Conservation (phyloP, 23 tunicate genomes). For the Ciona savignyi region DNA sequence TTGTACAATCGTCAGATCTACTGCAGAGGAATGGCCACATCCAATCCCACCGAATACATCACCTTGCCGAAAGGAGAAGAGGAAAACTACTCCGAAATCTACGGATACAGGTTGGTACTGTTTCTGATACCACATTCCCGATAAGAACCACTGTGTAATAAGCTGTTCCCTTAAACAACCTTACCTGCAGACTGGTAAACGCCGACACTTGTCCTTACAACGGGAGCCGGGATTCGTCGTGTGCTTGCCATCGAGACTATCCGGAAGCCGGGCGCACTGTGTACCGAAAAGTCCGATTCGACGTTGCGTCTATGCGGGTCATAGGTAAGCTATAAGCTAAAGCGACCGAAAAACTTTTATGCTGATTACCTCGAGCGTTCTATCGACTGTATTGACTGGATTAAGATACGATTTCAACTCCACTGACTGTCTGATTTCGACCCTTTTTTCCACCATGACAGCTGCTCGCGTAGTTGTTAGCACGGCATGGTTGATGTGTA, state of each 20-base stretch:
- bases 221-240: conserved; percentile 48
- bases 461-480: too few species aligned
- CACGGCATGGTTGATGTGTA: too few species aligned
- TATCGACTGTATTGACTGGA: too few species aligned
- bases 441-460: too few species aligned
- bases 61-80: conserved; percentile 45
- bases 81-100: conserved; percentile 85
- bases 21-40: conserved; percentile 73
- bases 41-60: conserved; percentile 61
- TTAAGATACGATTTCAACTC: too few species aligned
- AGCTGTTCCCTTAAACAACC: neutral
- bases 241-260: conserved; percentile 56
- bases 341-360: too few species aligned
- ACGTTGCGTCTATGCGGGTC: conserved; percentile 45
- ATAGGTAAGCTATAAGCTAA: conserved; percentile 42
- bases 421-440: too few species aligned
- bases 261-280: conserved; percentile 61
- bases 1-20: conserved; percentile 45
- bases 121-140: neutral
- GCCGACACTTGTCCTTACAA: conserved; percentile 77
- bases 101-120: conserved; percentile 47
- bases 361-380: too few species aligned
- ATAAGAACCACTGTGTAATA: neutral
- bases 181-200: conserved; percentile 34
- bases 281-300: conserved; percentile 69